phyloP scores from a whole-genome alignment of 2,113 vertebrate species.

The Cololabis saira region DNA sequence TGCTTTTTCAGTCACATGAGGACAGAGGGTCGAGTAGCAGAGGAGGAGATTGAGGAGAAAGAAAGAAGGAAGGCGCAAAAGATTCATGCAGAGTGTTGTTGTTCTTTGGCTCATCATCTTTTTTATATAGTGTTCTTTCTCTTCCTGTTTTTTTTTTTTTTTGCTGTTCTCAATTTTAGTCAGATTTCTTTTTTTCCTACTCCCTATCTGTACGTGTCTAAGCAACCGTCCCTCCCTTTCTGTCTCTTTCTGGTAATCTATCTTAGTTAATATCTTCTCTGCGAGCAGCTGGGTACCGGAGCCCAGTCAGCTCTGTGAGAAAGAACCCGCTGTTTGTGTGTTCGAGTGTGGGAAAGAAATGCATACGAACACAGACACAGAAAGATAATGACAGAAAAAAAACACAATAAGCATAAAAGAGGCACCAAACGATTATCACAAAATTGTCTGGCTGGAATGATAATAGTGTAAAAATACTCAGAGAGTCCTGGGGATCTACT shows the following conservation, averaged over 20 bases:
- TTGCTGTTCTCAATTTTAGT: slow-evolving; percentile 8
- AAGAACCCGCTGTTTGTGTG: slow-evolving; percentile 43
- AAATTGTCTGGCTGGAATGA: slow-evolving; percentile 14
- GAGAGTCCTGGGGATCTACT: neutral
- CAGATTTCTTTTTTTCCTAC: slow-evolving; percentile 5
- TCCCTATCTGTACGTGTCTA: slow-evolving; percentile 4
- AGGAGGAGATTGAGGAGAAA: slow-evolving; percentile 8
- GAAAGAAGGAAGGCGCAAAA: neutral
- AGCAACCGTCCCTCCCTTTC: slow-evolving; percentile 19
- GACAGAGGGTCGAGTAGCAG: slow-evolving; percentile 38
- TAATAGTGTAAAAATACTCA: neutral
- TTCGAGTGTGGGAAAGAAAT: neutral
- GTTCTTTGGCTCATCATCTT: slow-evolving; percentile 13
- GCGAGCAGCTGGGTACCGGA: slow-evolving; percentile 81
- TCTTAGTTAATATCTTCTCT: slow-evolving; percentile 84
- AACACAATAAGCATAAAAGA: slow-evolving; percentile 38
- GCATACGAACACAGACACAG: neutral
- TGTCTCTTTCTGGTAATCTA: slow-evolving; percentile 73
- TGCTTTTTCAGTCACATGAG: slow-evolving; percentile 52
- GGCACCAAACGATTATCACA: slow-evolving; percentile 2
- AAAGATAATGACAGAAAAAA: slow-evolving; percentile 23
- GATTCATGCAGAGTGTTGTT: slow-evolving; percentile 1
- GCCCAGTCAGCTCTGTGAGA: slow-evolving; percentile 74
- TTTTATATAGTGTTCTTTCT: slow-evolving; percentile 8
- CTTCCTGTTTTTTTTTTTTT: neutral